A percentile compares a stretch with the other conserved stretches of the same genome.
Conservation (phyloP, 2,888 invertebrate genomes). For the Lydus trimaculatus region DNA sequence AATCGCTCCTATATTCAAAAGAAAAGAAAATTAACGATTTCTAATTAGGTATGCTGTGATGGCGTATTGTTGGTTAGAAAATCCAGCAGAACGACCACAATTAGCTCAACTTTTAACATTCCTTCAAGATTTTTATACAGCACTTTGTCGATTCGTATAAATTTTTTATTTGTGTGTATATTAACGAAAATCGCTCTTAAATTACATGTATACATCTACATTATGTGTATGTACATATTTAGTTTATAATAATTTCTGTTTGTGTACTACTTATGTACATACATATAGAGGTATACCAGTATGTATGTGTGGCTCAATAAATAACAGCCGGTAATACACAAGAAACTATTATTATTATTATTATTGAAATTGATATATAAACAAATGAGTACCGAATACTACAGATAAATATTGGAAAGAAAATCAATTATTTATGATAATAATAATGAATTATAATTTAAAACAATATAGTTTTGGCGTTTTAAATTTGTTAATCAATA, state of each 20-base stretch:
- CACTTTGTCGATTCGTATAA: conserved; percentile 73
- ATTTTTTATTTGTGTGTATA: neutral
- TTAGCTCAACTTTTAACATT: conserved; percentile 75
- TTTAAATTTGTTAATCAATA: neutral
- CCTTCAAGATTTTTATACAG: conserved; percentile 76
- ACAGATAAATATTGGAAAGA: too few species aligned
- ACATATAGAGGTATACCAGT: neutral
- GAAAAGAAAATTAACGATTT: conserved; percentile 31
- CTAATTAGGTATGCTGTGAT: conserved; percentile 71
- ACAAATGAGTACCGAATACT: too few species aligned
- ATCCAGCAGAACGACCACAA: conserved; percentile 71
- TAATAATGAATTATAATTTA: too few species aligned
- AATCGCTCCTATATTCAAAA: conserved; percentile 19
- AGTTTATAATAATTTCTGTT: conserved; percentile 20
- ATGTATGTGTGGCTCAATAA: conserved; percentile 14
- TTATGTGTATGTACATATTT: too few species aligned
- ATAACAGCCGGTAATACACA: conserved; percentile 15
- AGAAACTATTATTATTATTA: conserved; percentile 23
- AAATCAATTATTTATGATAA: too few species aligned
- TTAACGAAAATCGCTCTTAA: conserved; percentile 10
- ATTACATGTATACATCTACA: neutral
- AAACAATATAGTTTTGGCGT: neutral
- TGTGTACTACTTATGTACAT: too few species aligned
- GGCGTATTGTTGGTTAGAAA: conserved; percentile 78
- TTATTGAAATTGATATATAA: too few species aligned